phyloP scores from a whole-genome alignment of 1,140 invertebrate species.

The Lasioglossum baleicum region DNA sequence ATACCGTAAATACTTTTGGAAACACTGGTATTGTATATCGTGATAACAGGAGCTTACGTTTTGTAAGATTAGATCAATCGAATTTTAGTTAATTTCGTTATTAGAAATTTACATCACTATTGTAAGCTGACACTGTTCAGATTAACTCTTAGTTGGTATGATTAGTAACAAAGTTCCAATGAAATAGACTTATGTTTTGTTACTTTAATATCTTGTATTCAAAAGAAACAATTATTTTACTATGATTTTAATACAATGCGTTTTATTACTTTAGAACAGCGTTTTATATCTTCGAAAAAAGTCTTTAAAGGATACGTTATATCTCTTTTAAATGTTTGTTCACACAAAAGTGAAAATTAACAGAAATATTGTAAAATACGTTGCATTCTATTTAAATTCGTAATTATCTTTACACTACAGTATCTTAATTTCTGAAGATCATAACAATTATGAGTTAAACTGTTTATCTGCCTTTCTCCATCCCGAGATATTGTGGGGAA shows the following conservation, averaged over 20 bases:
- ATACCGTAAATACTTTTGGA: slow-evolving; percentile 3
- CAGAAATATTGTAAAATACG: background rate
- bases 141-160: slow-evolving; percentile 39
- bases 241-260: background rate
- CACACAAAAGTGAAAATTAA: background rate
- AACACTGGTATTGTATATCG: slow-evolving; percentile 30
- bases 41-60: slow-evolving; percentile 23
- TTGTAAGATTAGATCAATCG: slow-evolving; percentile 3
- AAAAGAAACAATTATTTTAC: background rate
- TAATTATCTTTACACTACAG: background rate
- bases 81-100: slow-evolving; percentile 12
- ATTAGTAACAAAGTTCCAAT: background rate
- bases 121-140: slow-evolving; percentile 13
- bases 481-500: background rate
- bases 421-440: background rate
- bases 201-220: slow-evolving; percentile 3
- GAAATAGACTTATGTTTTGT: background rate
- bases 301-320: background rate
- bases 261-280: background rate
- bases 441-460: slow-evolving; percentile 29
- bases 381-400: background rate
- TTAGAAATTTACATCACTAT: background rate
- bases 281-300: background rate
- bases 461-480: slow-evolving; percentile 16
- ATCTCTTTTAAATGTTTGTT: background rate